These are phyloP conservation scores for Meloidogyne exigua DNA, from an alignment of 1,140 invertebrate genomes.

Conservation along the genomic window DNA sequence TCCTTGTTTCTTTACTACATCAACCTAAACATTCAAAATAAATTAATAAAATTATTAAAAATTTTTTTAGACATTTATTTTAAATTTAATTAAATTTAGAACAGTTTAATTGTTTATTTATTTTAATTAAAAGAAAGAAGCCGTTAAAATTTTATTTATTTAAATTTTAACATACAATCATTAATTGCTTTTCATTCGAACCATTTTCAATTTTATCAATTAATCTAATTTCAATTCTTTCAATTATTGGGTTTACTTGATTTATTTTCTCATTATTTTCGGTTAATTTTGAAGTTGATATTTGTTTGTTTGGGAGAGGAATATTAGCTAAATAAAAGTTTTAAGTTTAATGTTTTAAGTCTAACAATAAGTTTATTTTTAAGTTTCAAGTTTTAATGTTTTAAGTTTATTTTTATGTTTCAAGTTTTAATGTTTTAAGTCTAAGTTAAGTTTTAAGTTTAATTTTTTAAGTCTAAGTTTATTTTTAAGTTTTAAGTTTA, in stretches of 20 bases:
- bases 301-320: not conserved
- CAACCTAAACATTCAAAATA: not conserved
- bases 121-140: too few relatives aligned
- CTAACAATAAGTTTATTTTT: not conserved
- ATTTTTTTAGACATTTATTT: too few relatives aligned
- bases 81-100: too few relatives aligned
- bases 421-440: too few relatives aligned
- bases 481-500: too few relatives aligned
- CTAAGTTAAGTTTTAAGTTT: too few relatives aligned
- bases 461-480: too few relatives aligned
- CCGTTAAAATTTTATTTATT: too few relatives aligned
- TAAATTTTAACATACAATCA: not conserved
- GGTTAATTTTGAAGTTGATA: not conserved
- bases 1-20: not conserved
- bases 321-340: too few relatives aligned
- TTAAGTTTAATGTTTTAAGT: not conserved
- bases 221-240: slow-evolving; percentile 25
- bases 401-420: too few relatives aligned
- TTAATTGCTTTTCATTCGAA: not conserved
- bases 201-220: not conserved
- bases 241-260: not conserved
- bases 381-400: not conserved
- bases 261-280: not conserved
- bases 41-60: too few relatives aligned
- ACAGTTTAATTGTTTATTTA: too few relatives aligned